These are phyloP conservation scores for Eulacestoma nigropectus DNA, from an alignment of 2,113 vertebrate species.

Conservation along the genomic window DNA sequence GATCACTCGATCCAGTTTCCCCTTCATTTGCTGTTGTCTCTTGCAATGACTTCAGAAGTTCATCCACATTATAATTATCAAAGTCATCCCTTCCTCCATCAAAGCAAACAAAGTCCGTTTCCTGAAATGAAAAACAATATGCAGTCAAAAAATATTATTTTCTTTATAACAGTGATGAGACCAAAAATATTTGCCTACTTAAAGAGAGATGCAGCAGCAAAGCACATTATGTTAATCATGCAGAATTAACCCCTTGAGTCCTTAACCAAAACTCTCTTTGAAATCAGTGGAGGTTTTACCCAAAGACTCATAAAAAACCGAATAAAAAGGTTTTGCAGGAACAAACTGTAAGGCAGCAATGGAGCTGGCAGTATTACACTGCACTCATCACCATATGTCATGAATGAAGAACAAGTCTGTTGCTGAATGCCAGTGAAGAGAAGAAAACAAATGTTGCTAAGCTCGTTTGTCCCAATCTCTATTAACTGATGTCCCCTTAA, in stretches of 20 bases:
- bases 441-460: neutral
- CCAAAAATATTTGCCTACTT: neutral
- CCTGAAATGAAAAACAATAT: constrained; percentile 71
- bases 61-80: constrained; percentile 84
- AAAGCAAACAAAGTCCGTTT: constrained; percentile 96
- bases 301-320: neutral
- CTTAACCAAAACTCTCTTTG: neutral
- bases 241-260: neutral
- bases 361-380: neutral
- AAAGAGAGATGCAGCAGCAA: neutral
- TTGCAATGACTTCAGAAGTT: constrained; percentile 72
- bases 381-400: neutral
- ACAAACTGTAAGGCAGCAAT: neutral
- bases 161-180: neutral
- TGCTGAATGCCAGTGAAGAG: neutral
- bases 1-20: neutral
- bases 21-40: neutral
- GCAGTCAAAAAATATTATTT: neutral
- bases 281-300: neutral
- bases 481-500: neutral
- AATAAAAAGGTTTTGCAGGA: neutral
- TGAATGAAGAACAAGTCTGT: neutral
- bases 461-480: neutral
- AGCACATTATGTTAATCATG: neutral
- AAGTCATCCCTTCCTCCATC: constrained; percentile 86